A percentile compares a stretch with the other conserved stretches of the same genome.
Evolutionary conservation across 1,140 invertebrate genomes (phyloP).

Genomic region (Zaprionus camerounensis): DNA sequence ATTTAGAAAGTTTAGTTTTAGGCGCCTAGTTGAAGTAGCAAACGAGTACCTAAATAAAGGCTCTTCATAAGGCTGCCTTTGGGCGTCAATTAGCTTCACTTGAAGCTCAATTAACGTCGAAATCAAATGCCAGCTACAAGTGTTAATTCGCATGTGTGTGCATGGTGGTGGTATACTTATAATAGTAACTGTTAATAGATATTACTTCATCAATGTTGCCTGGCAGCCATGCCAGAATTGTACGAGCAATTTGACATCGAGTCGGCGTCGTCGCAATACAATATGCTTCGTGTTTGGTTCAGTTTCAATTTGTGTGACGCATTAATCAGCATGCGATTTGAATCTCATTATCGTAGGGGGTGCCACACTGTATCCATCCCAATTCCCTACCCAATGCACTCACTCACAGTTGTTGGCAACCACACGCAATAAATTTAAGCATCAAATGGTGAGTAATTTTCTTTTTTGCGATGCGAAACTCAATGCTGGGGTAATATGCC

Average conservation of each 20-base stretch:
- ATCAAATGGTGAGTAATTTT: constrained; percentile 77
- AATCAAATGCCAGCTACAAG: background rate
- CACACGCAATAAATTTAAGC: constrained; percentile 68
- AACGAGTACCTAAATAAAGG: accelerated
- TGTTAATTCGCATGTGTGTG: constrained; percentile 7
- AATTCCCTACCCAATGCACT: background rate
- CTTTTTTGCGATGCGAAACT: constrained; percentile 35
- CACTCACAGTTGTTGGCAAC: constrained; percentile 21
- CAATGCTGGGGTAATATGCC: constrained; percentile 55
- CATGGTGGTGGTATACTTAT: background rate
- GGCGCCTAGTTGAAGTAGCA: too few relatives aligned
- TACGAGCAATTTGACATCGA: constrained; percentile 10
- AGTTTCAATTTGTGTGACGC: constrained; percentile 73
- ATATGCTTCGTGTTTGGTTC: constrained; percentile 41
- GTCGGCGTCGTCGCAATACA: constrained; percentile 15
- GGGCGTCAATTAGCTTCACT: background rate
- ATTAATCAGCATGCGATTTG: constrained; percentile 77
- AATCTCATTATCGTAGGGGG: constrained; percentile 67
- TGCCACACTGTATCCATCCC: background rate
- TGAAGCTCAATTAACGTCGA: background rate
- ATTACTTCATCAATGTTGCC: constrained; percentile 14
- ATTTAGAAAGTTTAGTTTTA: background rate
- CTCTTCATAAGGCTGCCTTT: background rate
- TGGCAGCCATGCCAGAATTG: background rate
- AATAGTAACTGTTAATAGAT: constrained; percentile 3